Base-by-base conservation (phyloP, 2,113 vertebrate species). In the Sigmodon hispidus region DNA sequence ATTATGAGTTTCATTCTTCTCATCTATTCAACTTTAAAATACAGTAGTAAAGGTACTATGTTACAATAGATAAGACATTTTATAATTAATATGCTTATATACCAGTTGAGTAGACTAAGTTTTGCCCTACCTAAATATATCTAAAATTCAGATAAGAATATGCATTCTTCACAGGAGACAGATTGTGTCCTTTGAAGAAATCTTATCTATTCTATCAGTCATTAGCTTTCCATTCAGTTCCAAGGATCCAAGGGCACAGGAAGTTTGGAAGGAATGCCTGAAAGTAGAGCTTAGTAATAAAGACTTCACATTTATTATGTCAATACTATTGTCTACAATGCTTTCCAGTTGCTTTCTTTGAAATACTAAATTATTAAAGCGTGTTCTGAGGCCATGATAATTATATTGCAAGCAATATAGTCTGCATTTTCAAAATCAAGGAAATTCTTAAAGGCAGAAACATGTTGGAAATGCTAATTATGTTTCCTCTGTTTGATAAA, bases 381-480 rank as follows among this genome's bases (percentile, higher is more conserved):
- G 40, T 92, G 13, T n/a, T 90, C 4, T 26, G 86, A 89, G 0
- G 3, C 16, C 43, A 63, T 21, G 22, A 57, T 76, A 40, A 89
- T 92, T 80, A 85, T 79, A 81, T 84, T 24, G 85, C 24, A 72
- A 59, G 4, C 7, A 67, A 9, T 24, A 3, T 29, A 3, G 34
- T 84, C n/a, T 50, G 36, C 63, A 12, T 26, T 84, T 91, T 83
- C 55, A 40, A 94, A 95, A 94, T 77, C 59, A 73, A 43, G 24
- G 63, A 91, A 91, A 69, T 8, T 65, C 12, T 55, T 85, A 50
- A 45, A 65, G 65, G 86, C 85, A 10, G 2, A 15, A 67, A 5
- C 5, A 16, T 88, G 15, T 87, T 89, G 15, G 61, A 89, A 89
- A 55, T 48, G 5, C 50, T 52, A n/a, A 88, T 22, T 77, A 17